Evolutionary conservation across 2,113 vertebrate species (phyloP), one percentile per base, ranked within the genome.

Genomic region (Vidua chalybeata): DNA sequence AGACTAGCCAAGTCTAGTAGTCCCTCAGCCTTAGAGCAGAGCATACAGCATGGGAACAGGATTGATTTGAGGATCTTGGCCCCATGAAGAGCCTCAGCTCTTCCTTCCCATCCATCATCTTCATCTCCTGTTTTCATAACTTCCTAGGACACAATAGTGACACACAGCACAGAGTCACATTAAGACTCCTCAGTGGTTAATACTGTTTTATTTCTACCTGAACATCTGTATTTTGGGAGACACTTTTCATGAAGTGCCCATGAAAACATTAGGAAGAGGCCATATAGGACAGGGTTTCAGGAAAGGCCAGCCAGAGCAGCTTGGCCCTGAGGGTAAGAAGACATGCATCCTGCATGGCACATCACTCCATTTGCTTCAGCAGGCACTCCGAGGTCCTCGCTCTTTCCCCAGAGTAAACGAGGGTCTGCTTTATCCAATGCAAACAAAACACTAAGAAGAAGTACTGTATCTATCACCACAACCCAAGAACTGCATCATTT

Each of bases 81-180:
- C 3, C 18, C 84, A 62, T 20, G 37, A 39, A 89, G 55, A 71
- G 67, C 23, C 52, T 51, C 61, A 54, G 62, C 43, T 79, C 67
- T 77, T 73, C 58, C 67, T 37, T 33, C 39, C 72, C 48, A 87
- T 49, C 41, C n/a, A 23, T 69, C 2, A 0, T 61, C 85, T 73
- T 30, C 15, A 48, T 10, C 45, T 61, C 64, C 24, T 16, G 46
- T 78, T 71, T 91, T 41, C 63, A 23, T 6, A 0, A 13, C 20
- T 56, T 63, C 33, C 63, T n/a, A 18, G 33, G 41, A 96, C 6
- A 22, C 72, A 80, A 69, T 7, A 56, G n/a, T 41, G 46, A 76
- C 31, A 30, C 0, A 0, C 41, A 56, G 14, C 56, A 73, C 6
- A 63, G 33, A 54, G 33, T 30, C 62, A 72, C 2, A 0, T 15